Base-by-base conservation (phyloP, 2,888 invertebrate species). In the Pelosia muscerda region DNA sequence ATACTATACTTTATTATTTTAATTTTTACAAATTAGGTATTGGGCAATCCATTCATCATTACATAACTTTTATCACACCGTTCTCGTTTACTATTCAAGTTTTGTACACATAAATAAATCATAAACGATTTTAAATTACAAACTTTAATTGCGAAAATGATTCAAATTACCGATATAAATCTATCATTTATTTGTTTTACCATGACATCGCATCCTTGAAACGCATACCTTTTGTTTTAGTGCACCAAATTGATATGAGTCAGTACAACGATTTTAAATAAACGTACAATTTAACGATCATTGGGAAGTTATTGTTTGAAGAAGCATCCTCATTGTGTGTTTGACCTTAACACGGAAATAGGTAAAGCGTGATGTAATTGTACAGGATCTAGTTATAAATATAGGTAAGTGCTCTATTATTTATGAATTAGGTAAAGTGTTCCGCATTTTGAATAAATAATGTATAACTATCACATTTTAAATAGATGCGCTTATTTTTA, bases 331-430 rank as follows among this genome's bases (percentile, higher is more conserved):
- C 86, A 88, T 86, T 86, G 78, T 82, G 74, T 71, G 75, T 73
- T 72, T 84, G 89, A 88, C 85, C 84, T 86, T 83, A 79, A 90
- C 88, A 77, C 91, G 91, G 92, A 92, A 91, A 89, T 84, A 73
- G 72, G 56, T 67, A 23, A 79, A 77, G 78, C 69, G 73, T 77
- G 90, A 90, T 90, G 77, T 86, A 86, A 91, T 90, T 88, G 75
- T 79, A 79, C 76, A 81, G 81, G 72, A 82, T 80, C 69, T 73
- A 62, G 66, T 79, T 84, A 82, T 82, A 79, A 81, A 81, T 77
- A 74, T 67, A 38, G 38, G 38, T 38, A 66, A 59, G 63, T 57
- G 66, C 64, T 68, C 68, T 66, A 65, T 68, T 73, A 59, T 71
- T 68, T 73, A 61, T 69, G 72, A 76, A 67, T 74, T 42, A 61